A percentile compares a stretch with the other conserved stretches of the same genome.
phyloP scores from a whole-genome alignment of 2,888 invertebrate genomes.

The Ormyrus thymus region DNA sequence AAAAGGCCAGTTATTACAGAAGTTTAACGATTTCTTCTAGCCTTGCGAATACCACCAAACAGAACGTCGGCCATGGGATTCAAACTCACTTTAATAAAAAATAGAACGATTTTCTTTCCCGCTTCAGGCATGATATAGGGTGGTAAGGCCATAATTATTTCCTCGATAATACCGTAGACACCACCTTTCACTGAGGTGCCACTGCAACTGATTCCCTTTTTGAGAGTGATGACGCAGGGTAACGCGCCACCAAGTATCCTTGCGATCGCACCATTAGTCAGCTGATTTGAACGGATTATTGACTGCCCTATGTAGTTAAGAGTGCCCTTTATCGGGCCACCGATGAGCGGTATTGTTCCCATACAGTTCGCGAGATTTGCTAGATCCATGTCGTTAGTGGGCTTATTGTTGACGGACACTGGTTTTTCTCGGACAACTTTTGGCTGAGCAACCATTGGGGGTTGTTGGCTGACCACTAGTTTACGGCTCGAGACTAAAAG shows the following conservation, averaged over 20 bases:
- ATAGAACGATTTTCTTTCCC: neutral
- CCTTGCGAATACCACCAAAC: slow-evolving; percentile 53
- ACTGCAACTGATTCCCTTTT: slow-evolving; percentile 47
- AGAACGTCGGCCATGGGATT: slow-evolving; percentile 55
- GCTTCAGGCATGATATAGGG: slow-evolving; percentile 48
- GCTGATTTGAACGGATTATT: too few species aligned
- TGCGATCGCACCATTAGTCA: slow-evolving; percentile 7
- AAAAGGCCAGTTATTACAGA: too few species aligned
- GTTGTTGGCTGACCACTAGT: too few species aligned
- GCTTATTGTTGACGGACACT: too few species aligned
- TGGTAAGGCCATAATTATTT: slow-evolving; percentile 51
- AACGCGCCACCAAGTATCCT: slow-evolving; percentile 58
- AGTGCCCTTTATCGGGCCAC: neutral
- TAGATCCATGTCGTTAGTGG: slow-evolving; percentile 5
- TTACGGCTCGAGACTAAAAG: too few species aligned
- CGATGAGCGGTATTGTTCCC: slow-evolving; percentile 49
- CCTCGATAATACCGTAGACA: slow-evolving; percentile 37
- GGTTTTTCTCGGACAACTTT: too few species aligned
- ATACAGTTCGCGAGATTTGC: neutral
- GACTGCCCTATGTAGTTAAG: slow-evolving; percentile 4
- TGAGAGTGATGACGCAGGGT: slow-evolving; percentile 57
- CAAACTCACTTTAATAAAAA: slow-evolving; percentile 11
- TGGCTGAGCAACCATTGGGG: too few species aligned
- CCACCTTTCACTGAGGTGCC: slow-evolving; percentile 55
- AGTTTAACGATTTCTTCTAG: too few species aligned